Percentiles rank a stretch among this genome's conserved stretches.
These are phyloP conservation scores for Neodiprion fabricii DNA, from an alignment of 1,140 invertebrate genomes.

Conservation along the genomic window DNA sequence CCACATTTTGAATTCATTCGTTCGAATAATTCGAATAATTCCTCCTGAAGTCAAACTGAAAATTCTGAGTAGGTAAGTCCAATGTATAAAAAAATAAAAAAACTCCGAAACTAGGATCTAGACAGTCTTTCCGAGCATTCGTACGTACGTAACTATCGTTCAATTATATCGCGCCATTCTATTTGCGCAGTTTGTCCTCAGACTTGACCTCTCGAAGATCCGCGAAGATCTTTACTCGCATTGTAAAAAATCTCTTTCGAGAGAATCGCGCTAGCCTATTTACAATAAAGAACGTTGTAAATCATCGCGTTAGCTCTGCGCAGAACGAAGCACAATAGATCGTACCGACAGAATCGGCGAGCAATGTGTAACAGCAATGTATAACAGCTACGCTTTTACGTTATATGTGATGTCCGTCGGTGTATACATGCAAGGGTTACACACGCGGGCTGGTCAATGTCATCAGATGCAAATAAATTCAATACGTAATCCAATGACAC, in stretches of 20 bases:
- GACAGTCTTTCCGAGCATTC: no score
- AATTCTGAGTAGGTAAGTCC: not conserved
- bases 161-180: not conserved
- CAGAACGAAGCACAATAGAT: no score
- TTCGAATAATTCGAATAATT: not conserved
- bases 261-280: no score
- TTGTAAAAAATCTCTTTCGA: not conserved
- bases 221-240: not conserved
- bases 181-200: conserved; percentile 1
- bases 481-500: no score
- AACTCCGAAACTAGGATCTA: not conserved
- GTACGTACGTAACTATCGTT: no score
- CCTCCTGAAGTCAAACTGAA: not conserved
- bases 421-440: no score
- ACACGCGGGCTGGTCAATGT: no score
- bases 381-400: no score
- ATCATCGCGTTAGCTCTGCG: no score
- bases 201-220: not conserved
- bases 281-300: no score
- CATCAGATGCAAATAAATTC: no score
- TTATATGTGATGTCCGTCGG: no score
- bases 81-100: not conserved
- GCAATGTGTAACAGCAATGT: not conserved
- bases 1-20: not conserved
- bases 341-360: not conserved